These are phyloP conservation scores for Potamarius usumacintae DNA, from an alignment of 2,113 vertebrate species.

Conservation along the genomic window DNA sequence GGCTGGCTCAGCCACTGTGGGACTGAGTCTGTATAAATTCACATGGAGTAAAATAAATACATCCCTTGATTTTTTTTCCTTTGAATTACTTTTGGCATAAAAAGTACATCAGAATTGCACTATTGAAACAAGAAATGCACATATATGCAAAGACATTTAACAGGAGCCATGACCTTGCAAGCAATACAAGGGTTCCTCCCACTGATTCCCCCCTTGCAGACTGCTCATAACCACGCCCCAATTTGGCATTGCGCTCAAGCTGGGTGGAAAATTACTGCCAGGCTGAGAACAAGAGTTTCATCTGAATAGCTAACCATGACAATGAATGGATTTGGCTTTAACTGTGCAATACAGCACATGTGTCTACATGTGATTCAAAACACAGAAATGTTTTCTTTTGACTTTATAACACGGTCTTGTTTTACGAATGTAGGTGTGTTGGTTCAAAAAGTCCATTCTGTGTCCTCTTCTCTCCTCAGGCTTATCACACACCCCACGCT, in stretches of 20 bases:
- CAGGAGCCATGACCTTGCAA: conserved; percentile 30
- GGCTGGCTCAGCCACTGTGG: conserved; percentile 58
- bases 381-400: background rate
- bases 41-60: conserved; percentile 1
- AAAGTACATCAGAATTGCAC: background rate
- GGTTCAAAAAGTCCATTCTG: conserved; percentile 12
- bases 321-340: conserved; percentile 33
- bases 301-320: conserved; percentile 58
- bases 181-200: conserved; percentile 51
- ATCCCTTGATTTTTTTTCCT: background rate
- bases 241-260: conserved; percentile 50
- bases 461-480: conserved; percentile 60
- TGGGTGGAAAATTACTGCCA: conserved; percentile 75
- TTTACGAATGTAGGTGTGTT: background rate
- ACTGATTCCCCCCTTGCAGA: conserved; percentile 43
- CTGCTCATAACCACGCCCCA: conserved; percentile 60
- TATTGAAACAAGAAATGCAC: background rate
- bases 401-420: background rate
- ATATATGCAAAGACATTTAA: conserved; percentile 26
- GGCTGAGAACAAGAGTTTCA: conserved; percentile 60
- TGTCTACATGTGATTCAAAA: background rate
- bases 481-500: conserved; percentile 73
- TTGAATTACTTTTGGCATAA: background rate
- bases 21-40: conserved; percentile 52
- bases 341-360: background rate